Evolutionary conservation across 2,113 vertebrate species (phyloP), one percentile per base, ranked within the genome.

Genomic region (Motacilla tschutschensis): DNA sequence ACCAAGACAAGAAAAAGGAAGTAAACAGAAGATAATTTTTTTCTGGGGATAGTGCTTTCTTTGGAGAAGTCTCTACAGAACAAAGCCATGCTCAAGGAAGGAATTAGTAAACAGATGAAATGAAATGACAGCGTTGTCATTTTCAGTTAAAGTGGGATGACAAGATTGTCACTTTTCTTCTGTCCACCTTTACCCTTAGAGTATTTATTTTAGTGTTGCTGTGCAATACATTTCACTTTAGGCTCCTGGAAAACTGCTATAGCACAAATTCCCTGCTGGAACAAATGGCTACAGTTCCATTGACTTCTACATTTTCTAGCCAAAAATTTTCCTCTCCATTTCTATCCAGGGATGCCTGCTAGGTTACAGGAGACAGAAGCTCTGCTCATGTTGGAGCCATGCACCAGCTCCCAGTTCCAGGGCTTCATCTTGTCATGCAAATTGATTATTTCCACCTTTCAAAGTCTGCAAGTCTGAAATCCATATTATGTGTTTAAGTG

Each of bases 401-500:
- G 2, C 14, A 84, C 60, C 48, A 59, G 76, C 48, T 79, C 47
- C 81, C 35, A 41, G 69, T 64, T 79, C 75, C 76, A 58, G 71
- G 44, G 36, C 75, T 77, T 71, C 46, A 18, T 53, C 84, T 58
- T 58, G 59, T 84, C 81, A 79, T 1, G 9, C 22, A 90, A 91
- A 94, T 91, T 91, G 76, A 90, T 93, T 88, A 84, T 82, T 92
- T 94, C 93, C 88, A 86, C 75, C 46, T 21, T 74, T 92, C 89
- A 84, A 90, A 92, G 67, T 35, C 87, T 7, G 0, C 13, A 22
- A 17, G 69, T 41, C 88, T 91, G 81, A 92, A 93, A 91, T 77
- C 84, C 75, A 28, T 71, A 57, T 77, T 70, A 74, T 14, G 38
- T 3, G 0, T 90, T 87, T 78, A 67, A 93, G 54, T 82, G 75